Percentiles rank a stretch among this genome's conserved stretches.
Evolutionary conservation across 2,113 vertebrate genomes (phyloP).

Genomic region (Nestor notabilis): DNA sequence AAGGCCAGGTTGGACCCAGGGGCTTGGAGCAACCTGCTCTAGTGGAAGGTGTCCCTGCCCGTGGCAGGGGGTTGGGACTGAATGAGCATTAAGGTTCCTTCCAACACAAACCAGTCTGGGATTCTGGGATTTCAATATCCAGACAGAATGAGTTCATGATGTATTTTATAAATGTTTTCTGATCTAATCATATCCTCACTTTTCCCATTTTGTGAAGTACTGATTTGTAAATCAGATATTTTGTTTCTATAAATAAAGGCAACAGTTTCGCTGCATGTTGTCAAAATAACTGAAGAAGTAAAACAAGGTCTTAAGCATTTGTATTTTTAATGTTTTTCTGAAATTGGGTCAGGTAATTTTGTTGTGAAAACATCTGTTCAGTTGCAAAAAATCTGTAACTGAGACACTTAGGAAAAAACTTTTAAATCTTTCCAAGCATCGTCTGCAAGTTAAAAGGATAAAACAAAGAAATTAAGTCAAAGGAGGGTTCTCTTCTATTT

Average conservation of each 20-base stretch:
- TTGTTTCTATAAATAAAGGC: neutral
- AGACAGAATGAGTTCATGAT: neutral
- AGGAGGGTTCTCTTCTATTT: neutral
- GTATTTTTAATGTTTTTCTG: neutral
- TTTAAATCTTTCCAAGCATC: neutral
- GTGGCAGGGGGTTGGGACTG: neutral
- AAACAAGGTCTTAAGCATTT: neutral
- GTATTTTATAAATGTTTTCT: neutral
- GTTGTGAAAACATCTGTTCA: neutral
- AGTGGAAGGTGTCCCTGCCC: neutral
- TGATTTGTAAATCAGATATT: neutral
- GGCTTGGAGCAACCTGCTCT: neutral
- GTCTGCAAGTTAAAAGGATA: neutral
- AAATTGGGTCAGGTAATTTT: slow-evolving; percentile 24
- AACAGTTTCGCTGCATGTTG: neutral
- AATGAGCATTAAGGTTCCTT: neutral
- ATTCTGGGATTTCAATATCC: neutral
- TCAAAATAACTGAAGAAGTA: neutral
- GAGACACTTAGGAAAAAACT: neutral
- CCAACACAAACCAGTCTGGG: neutral
- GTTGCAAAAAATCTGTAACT: slow-evolving; percentile 9
- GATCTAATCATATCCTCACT: neutral
- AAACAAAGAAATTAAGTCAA: neutral
- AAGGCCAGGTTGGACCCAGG: too few species aligned
- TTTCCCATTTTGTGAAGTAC: neutral